Evolutionary conservation across 2,113 vertebrate species (phyloP).

Genomic region (Sarotherodon lohbergeri): DNA sequence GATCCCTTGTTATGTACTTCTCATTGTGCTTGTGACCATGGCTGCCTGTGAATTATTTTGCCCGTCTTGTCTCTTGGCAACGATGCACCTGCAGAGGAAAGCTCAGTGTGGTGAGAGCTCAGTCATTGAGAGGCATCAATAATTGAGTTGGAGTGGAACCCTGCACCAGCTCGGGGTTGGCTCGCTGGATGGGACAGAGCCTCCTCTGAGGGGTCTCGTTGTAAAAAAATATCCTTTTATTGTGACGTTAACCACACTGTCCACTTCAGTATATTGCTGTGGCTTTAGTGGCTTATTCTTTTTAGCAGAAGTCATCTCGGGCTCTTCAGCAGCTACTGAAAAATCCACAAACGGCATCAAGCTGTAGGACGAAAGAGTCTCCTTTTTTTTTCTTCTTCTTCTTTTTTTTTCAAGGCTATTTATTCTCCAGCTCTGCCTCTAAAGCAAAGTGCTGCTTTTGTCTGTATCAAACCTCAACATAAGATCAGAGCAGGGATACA

Average conservation of each 20-base stretch:
- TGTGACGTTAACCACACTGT: background rate
- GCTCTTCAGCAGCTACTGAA: background rate
- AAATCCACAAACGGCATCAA: background rate
- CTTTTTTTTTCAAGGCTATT: background rate
- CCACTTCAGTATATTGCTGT: background rate
- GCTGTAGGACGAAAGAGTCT: background rate
- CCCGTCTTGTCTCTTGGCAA: constrained; percentile 61
- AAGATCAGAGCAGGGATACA: background rate
- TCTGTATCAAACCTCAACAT: background rate
- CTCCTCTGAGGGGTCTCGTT: background rate
- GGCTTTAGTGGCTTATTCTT: background rate
- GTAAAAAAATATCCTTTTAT: background rate
- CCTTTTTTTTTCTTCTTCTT: background rate
- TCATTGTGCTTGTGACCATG: constrained; percentile 23
- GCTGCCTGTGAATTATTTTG: constrained; percentile 41
- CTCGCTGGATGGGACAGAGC: constrained; percentile 2
- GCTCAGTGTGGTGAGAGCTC: constrained; percentile 28
- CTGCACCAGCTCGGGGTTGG: constrained; percentile 42
- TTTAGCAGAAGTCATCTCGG: background rate
- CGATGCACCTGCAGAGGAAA: constrained; percentile 50
- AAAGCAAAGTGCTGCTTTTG: constrained; percentile 2
- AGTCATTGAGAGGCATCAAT: constrained; percentile 65
- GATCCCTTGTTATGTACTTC: constrained; percentile 32
- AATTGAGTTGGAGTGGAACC: constrained; percentile 66
- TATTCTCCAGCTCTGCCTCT: background rate